Percentiles rank a stretch among this genome's conserved stretches.
Evolutionary conservation across 2,888 invertebrate genomes (phyloP).

Genomic region (Aethes cnicana): DNA sequence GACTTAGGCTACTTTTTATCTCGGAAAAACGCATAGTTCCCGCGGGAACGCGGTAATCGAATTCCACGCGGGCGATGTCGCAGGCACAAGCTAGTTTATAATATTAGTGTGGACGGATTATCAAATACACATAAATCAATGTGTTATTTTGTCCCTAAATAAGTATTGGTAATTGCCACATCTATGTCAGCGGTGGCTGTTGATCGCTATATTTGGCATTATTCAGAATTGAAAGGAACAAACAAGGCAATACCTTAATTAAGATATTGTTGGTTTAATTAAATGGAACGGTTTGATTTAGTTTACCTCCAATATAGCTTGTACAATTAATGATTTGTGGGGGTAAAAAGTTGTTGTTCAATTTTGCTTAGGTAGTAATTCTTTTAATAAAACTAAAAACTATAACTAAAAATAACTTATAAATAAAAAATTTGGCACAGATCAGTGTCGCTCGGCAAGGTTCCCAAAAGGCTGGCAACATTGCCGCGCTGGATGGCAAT

Average conservation of each 20-base stretch:
- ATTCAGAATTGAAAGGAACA: constrained; percentile 13
- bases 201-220: constrained; percentile 23
- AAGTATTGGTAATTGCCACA: constrained; percentile 5
- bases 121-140: background rate
- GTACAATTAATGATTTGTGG: constrained; percentile 19
- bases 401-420: too few species aligned
- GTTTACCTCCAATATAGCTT: constrained; percentile 11
- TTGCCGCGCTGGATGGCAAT: too few species aligned
- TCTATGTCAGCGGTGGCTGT: constrained; percentile 6
- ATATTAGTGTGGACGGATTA: too few species aligned
- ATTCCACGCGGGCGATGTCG: too few species aligned
- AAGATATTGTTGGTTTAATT: constrained; percentile 35
- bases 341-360: constrained; percentile 20
- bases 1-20: too few species aligned
- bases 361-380: background rate
- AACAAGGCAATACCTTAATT: constrained; percentile 34
- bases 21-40: too few species aligned
- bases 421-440: too few species aligned
- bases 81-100: too few species aligned
- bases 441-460: too few species aligned
- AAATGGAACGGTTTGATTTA: constrained; percentile 33
- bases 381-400: too few species aligned
- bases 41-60: too few species aligned
- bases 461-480: too few species aligned
- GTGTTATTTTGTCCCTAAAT: constrained; percentile 5